phyloP scores from a whole-genome alignment of 1,140 invertebrate genomes.

The Zaprionus kolodkinae region DNA sequence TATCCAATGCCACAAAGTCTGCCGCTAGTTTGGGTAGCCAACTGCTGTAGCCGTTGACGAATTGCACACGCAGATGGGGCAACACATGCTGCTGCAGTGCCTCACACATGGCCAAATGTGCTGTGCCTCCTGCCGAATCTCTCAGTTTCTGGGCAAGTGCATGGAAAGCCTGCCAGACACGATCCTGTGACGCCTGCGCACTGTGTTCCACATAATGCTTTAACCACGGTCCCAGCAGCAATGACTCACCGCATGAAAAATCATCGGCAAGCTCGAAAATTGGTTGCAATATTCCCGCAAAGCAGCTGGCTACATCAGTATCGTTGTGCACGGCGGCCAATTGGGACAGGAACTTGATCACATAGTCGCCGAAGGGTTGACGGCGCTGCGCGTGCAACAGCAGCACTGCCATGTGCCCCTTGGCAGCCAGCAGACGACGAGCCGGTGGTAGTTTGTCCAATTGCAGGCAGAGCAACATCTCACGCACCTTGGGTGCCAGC shows the following conservation, averaged over 20 bases:
- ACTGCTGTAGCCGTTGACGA: constrained; percentile 50
- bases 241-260: constrained; percentile 70
- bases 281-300: constrained; percentile 49
- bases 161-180: constrained; percentile 70
- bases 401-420: constrained; percentile 77
- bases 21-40: constrained; percentile 75
- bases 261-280: constrained; percentile 69
- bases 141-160: constrained; percentile 46
- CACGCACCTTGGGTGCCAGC: constrained; percentile 63
- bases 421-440: constrained; percentile 63
- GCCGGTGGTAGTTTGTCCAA: constrained; percentile 68
- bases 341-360: constrained; percentile 70
- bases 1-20: constrained; percentile 58
- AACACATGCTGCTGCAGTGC: constrained; percentile 69
- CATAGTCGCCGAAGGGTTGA: constrained; percentile 61
- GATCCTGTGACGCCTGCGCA: constrained; percentile 71
- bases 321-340: constrained; percentile 64
- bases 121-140: background rate
- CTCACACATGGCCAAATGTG: constrained; percentile 33
- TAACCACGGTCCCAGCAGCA: constrained; percentile 74
- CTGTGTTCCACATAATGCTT: constrained; percentile 70
- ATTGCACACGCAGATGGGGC: constrained; percentile 71
- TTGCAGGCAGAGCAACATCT: constrained; percentile 68
- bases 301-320: constrained; percentile 56
- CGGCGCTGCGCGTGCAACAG: constrained; percentile 66